phyloP scores from a whole-genome alignment of 2,113 vertebrate genomes.

The Prionailurus bengalensis region DNA sequence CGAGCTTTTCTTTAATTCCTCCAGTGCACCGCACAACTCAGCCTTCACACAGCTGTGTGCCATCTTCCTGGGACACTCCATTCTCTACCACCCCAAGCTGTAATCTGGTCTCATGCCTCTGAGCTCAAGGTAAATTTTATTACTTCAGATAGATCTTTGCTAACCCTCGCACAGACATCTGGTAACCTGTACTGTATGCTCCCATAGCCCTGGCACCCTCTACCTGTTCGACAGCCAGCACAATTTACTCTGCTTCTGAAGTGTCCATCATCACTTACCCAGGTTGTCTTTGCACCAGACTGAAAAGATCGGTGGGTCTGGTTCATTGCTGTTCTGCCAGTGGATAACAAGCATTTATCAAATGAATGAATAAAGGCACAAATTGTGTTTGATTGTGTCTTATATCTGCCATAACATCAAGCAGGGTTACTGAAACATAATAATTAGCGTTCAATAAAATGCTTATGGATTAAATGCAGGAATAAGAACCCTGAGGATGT shows the following conservation, averaged over 20 bases:
- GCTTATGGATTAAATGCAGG: constrained; percentile 25
- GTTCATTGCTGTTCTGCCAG: background rate
- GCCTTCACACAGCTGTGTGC: background rate
- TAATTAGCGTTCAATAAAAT: constrained; percentile 66
- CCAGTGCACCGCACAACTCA: background rate
- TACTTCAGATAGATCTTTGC: background rate
- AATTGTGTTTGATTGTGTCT: background rate
- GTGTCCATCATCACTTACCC: background rate
- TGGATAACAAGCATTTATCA: background rate
- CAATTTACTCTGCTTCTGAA: background rate
- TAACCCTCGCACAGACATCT: background rate
- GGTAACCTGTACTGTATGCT: background rate
- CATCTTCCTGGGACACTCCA: background rate
- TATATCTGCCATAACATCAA: constrained; percentile 10
- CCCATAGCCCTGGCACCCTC: background rate
- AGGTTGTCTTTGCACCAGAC: background rate
- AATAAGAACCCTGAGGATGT: constrained; percentile 65
- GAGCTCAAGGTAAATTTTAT: background rate
- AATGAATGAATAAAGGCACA: constrained; percentile 22
- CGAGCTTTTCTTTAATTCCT: background rate
- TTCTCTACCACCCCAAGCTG: background rate
- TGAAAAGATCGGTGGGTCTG: background rate
- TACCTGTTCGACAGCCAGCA: background rate
- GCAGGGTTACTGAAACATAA: constrained; percentile 32
- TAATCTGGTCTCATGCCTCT: background rate